These are phyloP conservation scores for Papilio polytes DNA, from an alignment of 1,140 invertebrate species.

Conservation along the genomic window DNA sequence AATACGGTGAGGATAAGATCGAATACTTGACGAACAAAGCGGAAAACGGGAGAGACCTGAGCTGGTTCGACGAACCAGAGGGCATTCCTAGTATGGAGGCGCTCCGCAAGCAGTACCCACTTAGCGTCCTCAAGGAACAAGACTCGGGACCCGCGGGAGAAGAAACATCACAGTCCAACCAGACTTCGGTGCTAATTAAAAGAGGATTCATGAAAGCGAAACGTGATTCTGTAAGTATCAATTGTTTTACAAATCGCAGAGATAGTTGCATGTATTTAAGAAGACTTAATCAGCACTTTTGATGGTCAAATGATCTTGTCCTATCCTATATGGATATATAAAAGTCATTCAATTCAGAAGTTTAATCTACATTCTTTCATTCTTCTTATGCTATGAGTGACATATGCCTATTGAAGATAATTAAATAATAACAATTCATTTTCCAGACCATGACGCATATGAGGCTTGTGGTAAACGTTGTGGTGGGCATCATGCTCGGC, in stretches of 20 bases:
- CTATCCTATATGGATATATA: too few relatives aligned
- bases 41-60: slow-evolving; percentile 88
- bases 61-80: slow-evolving; percentile 87
- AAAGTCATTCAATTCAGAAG: too few relatives aligned
- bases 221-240: slow-evolving; percentile 86
- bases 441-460: slow-evolving; percentile 95
- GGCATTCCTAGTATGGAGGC: slow-evolving; percentile 83
- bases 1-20: slow-evolving; percentile 93
- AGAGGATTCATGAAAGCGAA: slow-evolving; percentile 89
- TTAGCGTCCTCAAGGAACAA: slow-evolving; percentile 72
- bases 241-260: neutral
- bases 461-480: slow-evolving; percentile 89
- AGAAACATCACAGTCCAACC: slow-evolving; percentile 88
- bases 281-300: too few relatives aligned
- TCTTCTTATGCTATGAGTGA: too few relatives aligned
- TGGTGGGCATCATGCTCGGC: slow-evolving; percentile 90
- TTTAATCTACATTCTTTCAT: too few relatives aligned
- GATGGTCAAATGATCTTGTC: too few relatives aligned
- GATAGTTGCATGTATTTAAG: too few relatives aligned
- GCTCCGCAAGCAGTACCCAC: slow-evolving; percentile 84
- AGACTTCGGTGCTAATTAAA: slow-evolving; percentile 87
- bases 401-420: too few relatives aligned
- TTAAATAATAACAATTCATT: neutral
- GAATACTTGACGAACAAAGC: slow-evolving; percentile 88
- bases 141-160: slow-evolving; percentile 82